Conservation (phyloP, 2,888 invertebrate species). For the Achlya flavicornis region DNA sequence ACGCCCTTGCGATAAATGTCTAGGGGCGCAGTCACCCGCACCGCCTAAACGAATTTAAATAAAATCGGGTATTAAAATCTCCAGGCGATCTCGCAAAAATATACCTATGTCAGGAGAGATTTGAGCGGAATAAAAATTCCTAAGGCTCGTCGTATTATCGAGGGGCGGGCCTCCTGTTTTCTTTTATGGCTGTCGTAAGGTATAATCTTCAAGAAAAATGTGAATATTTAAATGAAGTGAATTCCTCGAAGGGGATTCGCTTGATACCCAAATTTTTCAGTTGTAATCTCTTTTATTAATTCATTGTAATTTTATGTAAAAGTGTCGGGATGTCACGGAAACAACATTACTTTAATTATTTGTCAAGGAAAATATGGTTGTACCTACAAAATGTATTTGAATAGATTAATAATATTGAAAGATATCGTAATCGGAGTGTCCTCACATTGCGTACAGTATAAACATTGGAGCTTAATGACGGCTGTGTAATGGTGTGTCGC, state of each 20-base stretch:
- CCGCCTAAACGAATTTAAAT: conserved; percentile 81
- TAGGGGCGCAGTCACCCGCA: conserved; percentile 74
- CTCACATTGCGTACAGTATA: conserved; percentile 63
- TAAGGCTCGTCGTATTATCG: conserved; percentile 80
- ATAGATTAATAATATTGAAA: conserved; percentile 41
- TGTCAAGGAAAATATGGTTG: not conserved
- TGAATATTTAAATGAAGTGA: conserved; percentile 83
- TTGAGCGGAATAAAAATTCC: conserved; percentile 83
- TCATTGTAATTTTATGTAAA: conserved; percentile 46
- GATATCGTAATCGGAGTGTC: conserved; percentile 47
- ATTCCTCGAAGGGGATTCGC: conserved; percentile 75
- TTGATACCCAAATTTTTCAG: conserved; percentile 71
- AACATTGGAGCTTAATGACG: conserved; percentile 69
- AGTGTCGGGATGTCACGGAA: conserved; percentile 42
- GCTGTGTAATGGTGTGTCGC: conserved; percentile 48
- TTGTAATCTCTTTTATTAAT: conserved; percentile 75
- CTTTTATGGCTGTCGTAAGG: conserved; percentile 84
- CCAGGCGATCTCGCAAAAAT: conserved; percentile 78
- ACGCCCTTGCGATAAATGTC: conserved; percentile 78
- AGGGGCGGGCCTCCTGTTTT: conserved; percentile 80
- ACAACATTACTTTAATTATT: not conserved
- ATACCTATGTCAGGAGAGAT: conserved; percentile 83
- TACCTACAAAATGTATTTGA: not conserved
- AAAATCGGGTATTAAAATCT: conserved; percentile 82
- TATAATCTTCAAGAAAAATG: conserved; percentile 84